These are phyloP conservation scores for Sebastes reedi DNA, from an alignment of 2,797 vertebrate genomes.

Conservation along the genomic window DNA sequence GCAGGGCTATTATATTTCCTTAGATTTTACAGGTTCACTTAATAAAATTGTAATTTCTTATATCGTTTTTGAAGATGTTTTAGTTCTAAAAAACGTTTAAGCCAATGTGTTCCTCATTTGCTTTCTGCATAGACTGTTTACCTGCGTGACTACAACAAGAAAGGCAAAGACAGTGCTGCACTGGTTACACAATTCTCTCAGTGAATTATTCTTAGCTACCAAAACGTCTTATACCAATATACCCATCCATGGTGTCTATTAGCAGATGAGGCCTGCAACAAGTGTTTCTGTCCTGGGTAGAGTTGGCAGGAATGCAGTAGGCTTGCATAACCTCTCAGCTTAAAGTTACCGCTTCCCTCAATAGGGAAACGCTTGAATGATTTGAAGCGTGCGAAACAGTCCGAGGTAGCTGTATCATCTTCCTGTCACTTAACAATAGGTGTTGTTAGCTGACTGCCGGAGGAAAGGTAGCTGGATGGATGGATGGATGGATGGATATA, in stretches of 20 bases:
- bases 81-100: background rate
- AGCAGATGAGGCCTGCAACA: background rate
- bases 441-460: slow-evolving; percentile 47
- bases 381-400: slow-evolving; percentile 39
- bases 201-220: background rate
- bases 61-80: background rate
- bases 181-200: background rate
- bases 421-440: slow-evolving; percentile 58
- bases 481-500: slow-evolving; percentile 30
- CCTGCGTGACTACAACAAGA: background rate
- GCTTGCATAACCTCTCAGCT: slow-evolving; percentile 22
- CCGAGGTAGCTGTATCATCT: slow-evolving; percentile 41
- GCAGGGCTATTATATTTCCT: background rate
- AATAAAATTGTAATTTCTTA: background rate
- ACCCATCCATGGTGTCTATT: background rate
- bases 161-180: background rate
- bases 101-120: background rate
- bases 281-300: slow-evolving; percentile 7
- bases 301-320: slow-evolving; percentile 3
- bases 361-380: slow-evolving; percentile 7
- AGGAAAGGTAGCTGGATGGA: slow-evolving; percentile 39
- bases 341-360: slow-evolving; percentile 21
- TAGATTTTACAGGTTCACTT: background rate
- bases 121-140: background rate
- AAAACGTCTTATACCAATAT: background rate